phyloP scores from a whole-genome alignment of 2,797 vertebrate genomes.

The Gymnocypris eckloni region DNA sequence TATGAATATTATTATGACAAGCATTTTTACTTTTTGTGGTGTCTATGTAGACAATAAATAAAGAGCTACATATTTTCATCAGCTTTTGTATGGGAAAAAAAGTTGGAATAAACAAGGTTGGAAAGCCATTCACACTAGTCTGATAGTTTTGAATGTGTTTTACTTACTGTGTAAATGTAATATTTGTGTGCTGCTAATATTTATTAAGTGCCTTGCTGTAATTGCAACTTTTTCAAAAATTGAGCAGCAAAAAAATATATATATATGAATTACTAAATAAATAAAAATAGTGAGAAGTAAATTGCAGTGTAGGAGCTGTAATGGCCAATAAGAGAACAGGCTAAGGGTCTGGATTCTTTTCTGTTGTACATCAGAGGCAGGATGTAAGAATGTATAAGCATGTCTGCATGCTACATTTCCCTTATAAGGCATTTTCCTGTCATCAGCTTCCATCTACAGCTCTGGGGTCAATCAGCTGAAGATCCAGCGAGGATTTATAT shows the following conservation, averaged over 20 bases:
- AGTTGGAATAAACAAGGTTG: not conserved
- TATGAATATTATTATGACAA: not conserved
- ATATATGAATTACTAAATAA: not conserved
- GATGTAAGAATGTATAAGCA: not conserved
- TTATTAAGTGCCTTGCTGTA: not conserved
- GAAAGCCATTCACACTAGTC: not conserved
- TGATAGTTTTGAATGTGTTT: not conserved
- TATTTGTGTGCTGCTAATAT: not conserved
- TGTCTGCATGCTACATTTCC: not conserved
- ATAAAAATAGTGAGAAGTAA: not conserved
- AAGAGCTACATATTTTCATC: not conserved
- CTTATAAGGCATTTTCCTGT: constrained; percentile 6
- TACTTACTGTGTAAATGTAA: not conserved
- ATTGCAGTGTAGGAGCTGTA: not conserved
- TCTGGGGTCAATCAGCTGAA: constrained; percentile 26
- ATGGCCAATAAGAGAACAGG: not conserved
- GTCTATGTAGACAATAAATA: not conserved
- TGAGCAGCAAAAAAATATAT: not conserved
- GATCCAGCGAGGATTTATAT: not conserved
- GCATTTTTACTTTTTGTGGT: not conserved
- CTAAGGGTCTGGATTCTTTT: constrained; percentile 1
- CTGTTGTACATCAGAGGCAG: not conserved
- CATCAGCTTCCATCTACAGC: not conserved
- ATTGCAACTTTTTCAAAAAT: not conserved
- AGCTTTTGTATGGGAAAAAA: not conserved